Conservation (phyloP, 2,888 invertebrate species). For the Tineola bisselliella region DNA sequence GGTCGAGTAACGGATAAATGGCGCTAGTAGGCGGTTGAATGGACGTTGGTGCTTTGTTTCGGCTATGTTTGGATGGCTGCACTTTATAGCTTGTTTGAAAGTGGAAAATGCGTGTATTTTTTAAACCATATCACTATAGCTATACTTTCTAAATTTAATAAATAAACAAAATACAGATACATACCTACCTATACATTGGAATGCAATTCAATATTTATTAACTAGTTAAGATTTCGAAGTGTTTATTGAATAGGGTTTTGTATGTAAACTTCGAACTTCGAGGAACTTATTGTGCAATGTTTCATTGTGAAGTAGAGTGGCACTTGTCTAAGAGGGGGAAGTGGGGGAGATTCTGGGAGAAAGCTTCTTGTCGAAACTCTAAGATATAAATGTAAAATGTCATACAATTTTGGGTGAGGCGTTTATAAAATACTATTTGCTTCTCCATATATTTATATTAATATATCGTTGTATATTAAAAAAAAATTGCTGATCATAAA, state of each 20-base stretch:
- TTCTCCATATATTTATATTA: not conserved
- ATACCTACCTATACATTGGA: too few species aligned
- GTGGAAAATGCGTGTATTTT: constrained; percentile 10
- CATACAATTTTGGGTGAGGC: not conserved
- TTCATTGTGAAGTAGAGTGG: constrained; percentile 23
- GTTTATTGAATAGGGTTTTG: constrained; percentile 2
- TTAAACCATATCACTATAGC: not conserved
- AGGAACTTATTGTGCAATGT: constrained; percentile 38
- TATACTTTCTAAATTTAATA: too few species aligned
- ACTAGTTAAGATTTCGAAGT: constrained; percentile 5
- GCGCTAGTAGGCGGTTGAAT: constrained; percentile 43
- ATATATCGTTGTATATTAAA: too few species aligned
- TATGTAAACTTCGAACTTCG: constrained; percentile 14
- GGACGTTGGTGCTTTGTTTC: constrained; percentile 46
- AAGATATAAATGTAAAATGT: not conserved
- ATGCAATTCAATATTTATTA: too few species aligned
- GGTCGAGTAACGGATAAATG: constrained; percentile 46
- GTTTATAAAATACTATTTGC: not conserved
- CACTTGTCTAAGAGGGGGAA: constrained; percentile 6
- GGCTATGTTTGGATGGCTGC: constrained; percentile 42
- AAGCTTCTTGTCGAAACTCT: constrained; percentile 1
- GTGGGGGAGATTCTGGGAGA: not conserved
- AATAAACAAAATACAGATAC: too few species aligned
- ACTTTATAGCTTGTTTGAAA: constrained; percentile 20
- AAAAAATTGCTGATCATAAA: too few species aligned